Conservation (phyloP, 2,888 invertebrate genomes). For the Euplagia quadripunctaria region DNA sequence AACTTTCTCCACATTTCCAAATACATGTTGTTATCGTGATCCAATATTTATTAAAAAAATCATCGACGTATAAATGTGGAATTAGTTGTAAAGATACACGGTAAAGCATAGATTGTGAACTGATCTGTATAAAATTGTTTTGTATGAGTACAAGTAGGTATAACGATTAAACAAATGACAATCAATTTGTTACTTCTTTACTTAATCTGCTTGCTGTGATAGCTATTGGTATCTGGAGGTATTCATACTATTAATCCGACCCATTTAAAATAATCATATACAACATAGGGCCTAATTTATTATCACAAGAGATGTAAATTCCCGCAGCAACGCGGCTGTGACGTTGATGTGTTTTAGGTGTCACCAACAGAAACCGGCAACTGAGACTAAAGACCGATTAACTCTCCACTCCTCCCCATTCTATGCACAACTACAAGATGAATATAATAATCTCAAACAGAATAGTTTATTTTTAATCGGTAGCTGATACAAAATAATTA, state of each 20-base stretch:
- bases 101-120: slow-evolving; percentile 59
- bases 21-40: slow-evolving; percentile 25
- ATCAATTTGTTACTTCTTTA: slow-evolving; percentile 50
- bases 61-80: slow-evolving; percentile 14
- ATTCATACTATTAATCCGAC: neutral
- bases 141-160: slow-evolving; percentile 50
- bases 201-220: slow-evolving; percentile 14
- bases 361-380: slow-evolving; percentile 31
- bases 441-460: slow-evolving; percentile 18
- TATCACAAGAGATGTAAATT: slow-evolving; percentile 18
- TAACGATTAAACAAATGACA: slow-evolving; percentile 44
- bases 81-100: slow-evolving; percentile 29
- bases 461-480: too few relatives aligned
- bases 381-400: slow-evolving; percentile 23
- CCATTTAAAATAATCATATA: neutral
- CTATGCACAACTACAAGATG: slow-evolving; percentile 22
- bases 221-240: neutral
- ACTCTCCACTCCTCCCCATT: slow-evolving; percentile 13
- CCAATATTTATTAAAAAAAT: slow-evolving; percentile 19
- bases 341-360: slow-evolving; percentile 41
- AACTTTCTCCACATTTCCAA: slow-evolving; percentile 27
- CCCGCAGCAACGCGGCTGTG: slow-evolving; percentile 30
- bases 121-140: slow-evolving; percentile 59
- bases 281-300: neutral
- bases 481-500: too few relatives aligned